Percentiles rank a stretch among this genome's conserved stretches.
These are phyloP conservation scores for Thysanoteuthis rhombus DNA, from an alignment of 2,888 invertebrate species.

Conservation along the genomic window DNA sequence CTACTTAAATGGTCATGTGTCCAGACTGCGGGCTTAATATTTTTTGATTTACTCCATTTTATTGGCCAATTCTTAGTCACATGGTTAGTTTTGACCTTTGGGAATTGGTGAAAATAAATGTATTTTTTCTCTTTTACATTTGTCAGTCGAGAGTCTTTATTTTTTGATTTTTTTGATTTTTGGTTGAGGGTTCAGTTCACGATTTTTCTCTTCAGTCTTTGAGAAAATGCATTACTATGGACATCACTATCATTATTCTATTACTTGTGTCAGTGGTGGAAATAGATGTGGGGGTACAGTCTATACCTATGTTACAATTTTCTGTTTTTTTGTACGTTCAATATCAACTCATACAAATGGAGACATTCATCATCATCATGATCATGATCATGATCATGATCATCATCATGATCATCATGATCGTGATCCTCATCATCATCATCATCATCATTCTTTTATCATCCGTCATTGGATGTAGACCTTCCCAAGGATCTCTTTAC, in stretches of 20 bases:
- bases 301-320: no score
- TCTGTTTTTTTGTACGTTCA: no score
- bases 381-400: no score
- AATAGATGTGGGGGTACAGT: no score
- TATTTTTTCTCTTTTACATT: not conserved
- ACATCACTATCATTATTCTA: not conserved
- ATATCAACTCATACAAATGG: no score
- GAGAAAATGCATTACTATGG: not conserved
- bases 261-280: not conserved
- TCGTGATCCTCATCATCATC: no score
- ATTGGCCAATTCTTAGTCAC: constrained; percentile 1
- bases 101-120: not conserved
- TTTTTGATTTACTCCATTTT: not conserved
- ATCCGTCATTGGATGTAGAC: no score
- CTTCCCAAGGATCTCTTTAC: no score
- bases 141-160: not conserved
- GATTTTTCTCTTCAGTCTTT: not conserved
- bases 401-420: no score
- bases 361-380: no score
- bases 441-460: no score
- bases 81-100: not conserved
- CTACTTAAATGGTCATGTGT: constrained; percentile 12
- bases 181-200: not conserved
- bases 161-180: not conserved
- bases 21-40: not conserved